Conservation (phyloP, 2,797 vertebrate genomes). For the Gallirallus australis region DNA sequence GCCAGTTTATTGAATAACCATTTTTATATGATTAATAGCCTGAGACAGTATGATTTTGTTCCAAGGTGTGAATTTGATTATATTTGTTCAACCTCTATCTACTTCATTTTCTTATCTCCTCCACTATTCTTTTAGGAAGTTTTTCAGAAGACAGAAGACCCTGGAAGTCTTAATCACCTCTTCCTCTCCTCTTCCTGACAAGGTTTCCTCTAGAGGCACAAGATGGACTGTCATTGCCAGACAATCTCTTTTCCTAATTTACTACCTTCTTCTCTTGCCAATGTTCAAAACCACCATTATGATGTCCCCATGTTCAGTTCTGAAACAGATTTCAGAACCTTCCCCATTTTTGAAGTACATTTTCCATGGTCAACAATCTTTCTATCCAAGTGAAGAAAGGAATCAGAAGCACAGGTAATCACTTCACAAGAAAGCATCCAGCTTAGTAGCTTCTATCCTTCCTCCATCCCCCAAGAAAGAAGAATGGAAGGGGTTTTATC, state of each 20-base stretch:
- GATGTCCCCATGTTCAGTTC: background rate
- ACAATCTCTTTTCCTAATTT: background rate
- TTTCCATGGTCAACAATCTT: background rate
- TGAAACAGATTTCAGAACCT: background rate
- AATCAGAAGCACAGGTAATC: background rate
- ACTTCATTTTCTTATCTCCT: background rate
- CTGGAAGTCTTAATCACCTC: background rate
- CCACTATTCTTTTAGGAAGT: background rate
- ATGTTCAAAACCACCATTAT: background rate
- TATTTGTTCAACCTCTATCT: background rate
- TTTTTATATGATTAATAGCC: background rate
- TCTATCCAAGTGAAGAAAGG: background rate
- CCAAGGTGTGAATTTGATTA: rapidly evolving
- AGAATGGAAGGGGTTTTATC: background rate
- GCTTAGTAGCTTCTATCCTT: background rate
- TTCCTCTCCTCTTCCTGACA: background rate
- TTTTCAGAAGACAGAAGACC: background rate
- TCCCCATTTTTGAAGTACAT: background rate
- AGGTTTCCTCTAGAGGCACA: background rate
- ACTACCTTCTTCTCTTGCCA: background rate
- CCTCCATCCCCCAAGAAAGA: background rate
- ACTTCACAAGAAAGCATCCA: background rate
- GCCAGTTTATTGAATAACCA: rapidly evolving
- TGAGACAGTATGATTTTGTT: background rate
- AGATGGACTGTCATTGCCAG: background rate